A percentile compares a stretch with the other conserved stretches of the same genome.
Evolutionary conservation across 2,888 invertebrate genomes (phyloP).

Genomic region (Notodonta ziczac): DNA sequence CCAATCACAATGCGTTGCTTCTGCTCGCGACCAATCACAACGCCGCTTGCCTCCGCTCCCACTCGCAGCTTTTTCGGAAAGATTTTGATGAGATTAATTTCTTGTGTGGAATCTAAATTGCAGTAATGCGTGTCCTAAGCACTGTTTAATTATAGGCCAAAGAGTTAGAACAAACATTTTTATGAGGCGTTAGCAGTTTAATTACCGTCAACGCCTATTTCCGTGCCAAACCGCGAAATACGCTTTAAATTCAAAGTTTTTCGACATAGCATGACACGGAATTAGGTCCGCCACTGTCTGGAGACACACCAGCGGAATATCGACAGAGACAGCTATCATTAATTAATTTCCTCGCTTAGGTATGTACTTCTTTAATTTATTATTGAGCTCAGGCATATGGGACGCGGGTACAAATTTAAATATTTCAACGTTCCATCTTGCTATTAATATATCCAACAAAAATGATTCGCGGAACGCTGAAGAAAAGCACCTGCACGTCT

Average conservation of each 20-base stretch:
- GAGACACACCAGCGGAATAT: slow-evolving; percentile 3
- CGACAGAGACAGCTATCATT: slow-evolving; percentile 11
- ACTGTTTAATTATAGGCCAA: too few relatives aligned
- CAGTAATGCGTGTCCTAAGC: too few relatives aligned
- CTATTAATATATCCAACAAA: neutral
- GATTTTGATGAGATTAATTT: too few relatives aligned
- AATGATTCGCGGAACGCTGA: too few relatives aligned
- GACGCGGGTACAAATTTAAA: neutral
- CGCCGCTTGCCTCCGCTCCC: too few relatives aligned
- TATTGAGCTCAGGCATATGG: neutral
- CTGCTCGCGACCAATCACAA: too few relatives aligned
- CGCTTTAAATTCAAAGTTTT: neutral
- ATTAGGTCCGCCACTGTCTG: neutral
- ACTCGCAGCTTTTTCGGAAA: too few relatives aligned
- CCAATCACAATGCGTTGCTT: too few relatives aligned
- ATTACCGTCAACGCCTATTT: neutral
- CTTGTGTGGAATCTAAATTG: too few relatives aligned
- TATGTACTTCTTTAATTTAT: neutral
- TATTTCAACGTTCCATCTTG: neutral
- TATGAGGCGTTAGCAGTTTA: neutral
- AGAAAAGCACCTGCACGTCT: too few relatives aligned
- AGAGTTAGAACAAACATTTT: too few relatives aligned
- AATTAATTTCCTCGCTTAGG: slow-evolving; percentile 10
- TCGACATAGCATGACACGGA: slow-evolving; percentile 8
- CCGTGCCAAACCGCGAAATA: neutral